phyloP scores from a whole-genome alignment of 1,140 invertebrate genomes.

The Hyposmocoma kahamanoa region DNA sequence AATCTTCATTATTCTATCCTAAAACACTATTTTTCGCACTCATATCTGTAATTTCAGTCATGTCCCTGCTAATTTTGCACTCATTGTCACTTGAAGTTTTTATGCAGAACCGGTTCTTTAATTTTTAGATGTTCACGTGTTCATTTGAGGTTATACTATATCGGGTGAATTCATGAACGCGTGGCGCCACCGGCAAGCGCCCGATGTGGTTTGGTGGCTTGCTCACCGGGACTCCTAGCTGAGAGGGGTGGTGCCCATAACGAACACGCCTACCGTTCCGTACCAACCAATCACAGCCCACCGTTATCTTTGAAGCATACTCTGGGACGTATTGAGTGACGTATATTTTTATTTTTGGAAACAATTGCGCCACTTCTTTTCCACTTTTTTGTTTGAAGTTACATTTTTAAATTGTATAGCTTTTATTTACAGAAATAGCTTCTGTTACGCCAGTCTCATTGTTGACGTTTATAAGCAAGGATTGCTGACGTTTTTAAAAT shows the following conservation, averaged over 20 bases:
- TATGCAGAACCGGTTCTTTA: slow-evolving; percentile 12
- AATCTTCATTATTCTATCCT: slow-evolving; percentile 12
- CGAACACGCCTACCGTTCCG: slow-evolving; percentile 37
- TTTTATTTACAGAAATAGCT: slow-evolving; percentile 43
- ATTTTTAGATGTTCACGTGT: slow-evolving; percentile 31
- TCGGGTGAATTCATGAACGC: slow-evolving; percentile 22
- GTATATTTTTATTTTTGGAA: slow-evolving; percentile 57
- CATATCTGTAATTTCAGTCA: slow-evolving; percentile 3
- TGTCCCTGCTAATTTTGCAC: slow-evolving; percentile 15
- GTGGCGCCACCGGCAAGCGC: slow-evolving; percentile 60
- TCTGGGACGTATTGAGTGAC: slow-evolving; percentile 60
- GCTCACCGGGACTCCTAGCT: slow-evolving; percentile 43
- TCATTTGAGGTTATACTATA: slow-evolving; percentile 29
- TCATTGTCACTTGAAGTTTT: slow-evolving; percentile 12
- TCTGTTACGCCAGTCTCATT: slow-evolving; percentile 47
- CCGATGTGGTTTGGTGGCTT: slow-evolving; percentile 49
- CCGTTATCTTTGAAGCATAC: slow-evolving; percentile 49
- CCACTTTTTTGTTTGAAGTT: slow-evolving; percentile 27
- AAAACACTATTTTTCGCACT: slow-evolving; percentile 6
- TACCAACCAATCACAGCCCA: slow-evolving; percentile 30
- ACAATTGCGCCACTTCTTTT: slow-evolving; percentile 44
- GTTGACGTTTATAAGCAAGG: slow-evolving; percentile 37
- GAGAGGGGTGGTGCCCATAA: slow-evolving; percentile 34
- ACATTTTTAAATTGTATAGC: slow-evolving; percentile 46
- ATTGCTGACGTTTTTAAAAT: slow-evolving; percentile 21